phyloP scores from a whole-genome alignment of 1,140 invertebrate species.

The Caerostris extrusa region DNA sequence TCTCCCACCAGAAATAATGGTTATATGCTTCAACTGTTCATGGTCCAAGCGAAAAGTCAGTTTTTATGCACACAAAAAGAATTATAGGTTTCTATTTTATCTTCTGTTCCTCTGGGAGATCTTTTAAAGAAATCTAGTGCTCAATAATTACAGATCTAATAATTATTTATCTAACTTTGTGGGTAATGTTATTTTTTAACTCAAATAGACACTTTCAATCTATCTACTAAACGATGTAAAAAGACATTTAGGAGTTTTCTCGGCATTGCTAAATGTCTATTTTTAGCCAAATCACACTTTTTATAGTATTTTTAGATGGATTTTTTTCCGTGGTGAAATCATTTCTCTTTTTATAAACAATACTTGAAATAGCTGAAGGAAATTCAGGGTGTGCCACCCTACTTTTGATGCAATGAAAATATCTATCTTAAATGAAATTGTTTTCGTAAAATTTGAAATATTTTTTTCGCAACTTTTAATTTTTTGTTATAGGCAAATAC shows the following conservation, averaged over 20 bases:
- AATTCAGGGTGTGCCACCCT: no score
- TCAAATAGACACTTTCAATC: background rate
- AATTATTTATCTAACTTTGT: background rate
- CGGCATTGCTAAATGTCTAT: background rate
- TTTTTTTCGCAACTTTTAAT: no score
- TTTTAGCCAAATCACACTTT: background rate
- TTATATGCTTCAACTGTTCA: background rate
- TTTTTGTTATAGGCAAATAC: no score
- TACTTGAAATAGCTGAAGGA: no score
- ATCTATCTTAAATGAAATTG: no score
- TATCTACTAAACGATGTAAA: background rate
- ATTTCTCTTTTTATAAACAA: no score
- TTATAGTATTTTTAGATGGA: no score
- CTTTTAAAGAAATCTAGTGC: background rate
- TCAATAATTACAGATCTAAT: background rate
- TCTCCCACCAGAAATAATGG: constrained; percentile 30
- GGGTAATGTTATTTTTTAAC: background rate
- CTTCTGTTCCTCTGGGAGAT: background rate
- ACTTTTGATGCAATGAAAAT: no score
- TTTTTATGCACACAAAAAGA: constrained; percentile 12
- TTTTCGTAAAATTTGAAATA: no score
- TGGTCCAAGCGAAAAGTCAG: background rate
- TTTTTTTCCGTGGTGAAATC: no score
- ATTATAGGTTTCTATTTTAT: constrained; percentile 1
- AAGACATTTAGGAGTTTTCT: background rate